These are phyloP conservation scores for Oenanthe oenanthe DNA, from an alignment of 2,113 vertebrate genomes.

Conservation along the genomic window DNA sequence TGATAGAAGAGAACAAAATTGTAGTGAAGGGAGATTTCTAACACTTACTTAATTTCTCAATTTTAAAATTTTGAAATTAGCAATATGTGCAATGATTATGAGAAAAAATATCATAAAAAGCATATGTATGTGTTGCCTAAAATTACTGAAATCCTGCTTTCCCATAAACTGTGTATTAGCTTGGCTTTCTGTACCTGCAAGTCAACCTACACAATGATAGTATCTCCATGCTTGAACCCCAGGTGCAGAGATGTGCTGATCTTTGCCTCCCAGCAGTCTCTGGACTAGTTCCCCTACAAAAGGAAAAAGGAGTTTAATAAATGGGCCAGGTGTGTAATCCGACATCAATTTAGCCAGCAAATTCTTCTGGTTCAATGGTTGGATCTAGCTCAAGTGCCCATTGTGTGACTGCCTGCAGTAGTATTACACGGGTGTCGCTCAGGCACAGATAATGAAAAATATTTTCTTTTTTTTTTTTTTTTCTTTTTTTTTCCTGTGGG, in stretches of 20 bases:
- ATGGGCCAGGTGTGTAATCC: conserved; percentile 38
- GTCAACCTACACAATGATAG: neutral
- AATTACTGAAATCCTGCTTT: neutral
- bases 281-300: conserved; percentile 28
- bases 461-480: neutral
- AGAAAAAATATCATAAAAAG: neutral
- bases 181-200: neutral
- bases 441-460: conserved; percentile 55
- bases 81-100: neutral
- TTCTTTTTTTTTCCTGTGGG: neutral
- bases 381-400: conserved; percentile 53
- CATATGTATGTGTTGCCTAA: neutral
- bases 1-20: neutral
- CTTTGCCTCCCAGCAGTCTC: neutral
- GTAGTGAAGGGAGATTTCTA: neutral
- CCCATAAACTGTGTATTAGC: neutral
- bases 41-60: neutral
- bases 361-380: conserved; percentile 55
- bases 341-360: conserved; percentile 49
- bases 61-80: neutral
- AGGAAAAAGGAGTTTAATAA: conserved; percentile 27
- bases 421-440: conserved; percentile 49
- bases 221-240: neutral
- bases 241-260: neutral
- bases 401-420: conserved; percentile 38